Evolutionary conservation across 2,113 vertebrate species (phyloP).

Genomic region (Rhabdornis inornatus): DNA sequence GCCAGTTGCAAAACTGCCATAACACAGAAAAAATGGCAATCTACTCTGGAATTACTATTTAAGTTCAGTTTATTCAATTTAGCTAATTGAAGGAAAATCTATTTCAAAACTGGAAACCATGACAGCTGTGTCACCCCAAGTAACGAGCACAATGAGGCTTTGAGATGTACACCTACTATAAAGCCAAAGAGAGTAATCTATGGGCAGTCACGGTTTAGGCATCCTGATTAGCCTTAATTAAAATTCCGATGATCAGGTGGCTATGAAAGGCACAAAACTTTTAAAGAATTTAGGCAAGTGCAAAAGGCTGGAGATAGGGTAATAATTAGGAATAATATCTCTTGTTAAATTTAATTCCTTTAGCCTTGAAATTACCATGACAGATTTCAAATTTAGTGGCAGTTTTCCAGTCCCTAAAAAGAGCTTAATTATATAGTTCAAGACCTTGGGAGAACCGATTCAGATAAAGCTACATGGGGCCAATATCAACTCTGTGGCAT

Average conservation of each 20-base stretch:
- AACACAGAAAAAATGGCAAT: not conserved
- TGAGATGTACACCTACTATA: not conserved
- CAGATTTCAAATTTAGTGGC: constrained; percentile 53
- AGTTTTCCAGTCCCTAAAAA: constrained; percentile 36
- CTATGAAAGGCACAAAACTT: constrained; percentile 14
- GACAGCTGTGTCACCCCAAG: not conserved
- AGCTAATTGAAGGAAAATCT: not conserved
- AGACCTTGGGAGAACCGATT: not conserved
- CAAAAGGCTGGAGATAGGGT: not conserved
- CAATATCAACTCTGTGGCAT: not conserved
- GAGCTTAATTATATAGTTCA: constrained; percentile 31
- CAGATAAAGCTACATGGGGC: not conserved
- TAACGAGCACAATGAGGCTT: not conserved
- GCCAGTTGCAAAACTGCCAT: not conserved
- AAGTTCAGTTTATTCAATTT: not conserved
- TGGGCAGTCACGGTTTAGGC: not conserved
- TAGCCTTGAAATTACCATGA: constrained; percentile 53
- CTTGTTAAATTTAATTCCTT: constrained; percentile 43
- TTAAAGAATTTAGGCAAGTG: constrained; percentile 4
- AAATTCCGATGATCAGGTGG: constrained; percentile 29
- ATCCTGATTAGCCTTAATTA: constrained; percentile 31
- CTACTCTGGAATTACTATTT: not conserved
- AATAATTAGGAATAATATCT: constrained; percentile 35
- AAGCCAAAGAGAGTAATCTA: constrained; percentile 3
- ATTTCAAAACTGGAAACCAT: not conserved